Evolutionary conservation across 2,113 vertebrate species (phyloP), one percentile per base, ranked within the genome.

Genomic region (Ardeotis arabs): DNA sequence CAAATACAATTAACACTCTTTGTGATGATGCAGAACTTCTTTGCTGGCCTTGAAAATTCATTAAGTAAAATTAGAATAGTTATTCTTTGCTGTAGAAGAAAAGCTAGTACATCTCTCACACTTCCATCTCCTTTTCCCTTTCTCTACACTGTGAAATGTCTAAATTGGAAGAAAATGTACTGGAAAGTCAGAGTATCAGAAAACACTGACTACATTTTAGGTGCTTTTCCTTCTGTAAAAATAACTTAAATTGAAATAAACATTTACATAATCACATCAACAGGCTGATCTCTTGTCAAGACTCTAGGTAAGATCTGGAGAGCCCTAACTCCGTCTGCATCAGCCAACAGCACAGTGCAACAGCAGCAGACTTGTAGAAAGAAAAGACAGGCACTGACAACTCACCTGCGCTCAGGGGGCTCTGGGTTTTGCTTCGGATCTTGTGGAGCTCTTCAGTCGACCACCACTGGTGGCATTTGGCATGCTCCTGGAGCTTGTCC

Each of bases 361-460:
- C 27, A 72, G 35, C 35, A 70, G 33, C 53, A 70, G 78, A 63
- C 10, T 19, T 25, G 28, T 3, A 13, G 47, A 17, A 44, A 37
- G 47, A 50, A 56, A 20, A 78, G 52, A 20, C 23, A 14, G 56
- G 14, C 35, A 8, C 9, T 9, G 22, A 68, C 67, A 22, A 31
- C 19, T 13, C 53, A 4, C n/a, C 39, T 1, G 0, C 1, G 12
- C 76, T 45, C 2, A 0, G 27, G 15, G 17, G 14, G 44, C 14
- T 55, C 35, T 9, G 49, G 37, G 16, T 14, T 86, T 59, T 79
- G 24, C 60, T 60, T 62, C 0, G 0, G 11, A 27, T 84, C 28
- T 27, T 2, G 2, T 5, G 12, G 4, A 12, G 24, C 41, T 62
- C 37, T 35, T 31, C 4, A 3, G 24, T 16, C 0, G 1, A 72